phyloP scores from a whole-genome alignment of 2,113 vertebrate species.

The Pangasianodon gigas region DNA sequence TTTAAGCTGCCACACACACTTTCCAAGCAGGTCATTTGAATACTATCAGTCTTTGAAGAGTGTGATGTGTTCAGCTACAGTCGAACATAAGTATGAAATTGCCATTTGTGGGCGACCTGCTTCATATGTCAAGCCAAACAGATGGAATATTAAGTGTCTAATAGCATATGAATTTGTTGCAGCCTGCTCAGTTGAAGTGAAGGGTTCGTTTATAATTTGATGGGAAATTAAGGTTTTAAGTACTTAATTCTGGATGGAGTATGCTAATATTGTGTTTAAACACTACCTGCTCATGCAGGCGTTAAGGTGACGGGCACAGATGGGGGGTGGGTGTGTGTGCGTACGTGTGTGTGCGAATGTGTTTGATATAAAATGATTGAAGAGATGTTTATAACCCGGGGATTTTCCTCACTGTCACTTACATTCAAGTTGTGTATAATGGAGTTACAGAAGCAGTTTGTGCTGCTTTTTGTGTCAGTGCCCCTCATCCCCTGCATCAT shows the following conservation, averaged over 20 bases:
- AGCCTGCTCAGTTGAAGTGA: background rate
- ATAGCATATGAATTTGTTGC: slow-evolving; percentile 15
- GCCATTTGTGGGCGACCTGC: slow-evolving; percentile 23
- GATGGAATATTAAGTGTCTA: slow-evolving; percentile 35
- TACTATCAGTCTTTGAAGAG: slow-evolving; percentile 18
- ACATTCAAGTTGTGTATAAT: slow-evolving; percentile 68
- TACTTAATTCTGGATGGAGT: slow-evolving; percentile 29
- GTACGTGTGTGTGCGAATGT: background rate
- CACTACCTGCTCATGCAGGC: slow-evolving; percentile 24
- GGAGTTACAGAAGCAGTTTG: slow-evolving; percentile 70
- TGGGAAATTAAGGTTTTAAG: slow-evolving; percentile 43
- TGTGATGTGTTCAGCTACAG: slow-evolving; percentile 11
- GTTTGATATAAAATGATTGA: slow-evolving; percentile 58
- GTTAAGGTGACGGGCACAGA: slow-evolving; percentile 7
- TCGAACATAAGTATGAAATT: slow-evolving; percentile 17
- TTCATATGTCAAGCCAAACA: slow-evolving; percentile 7
- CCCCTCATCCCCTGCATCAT: slow-evolving; percentile 55
- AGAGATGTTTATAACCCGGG: slow-evolving; percentile 66
- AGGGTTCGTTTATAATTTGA: slow-evolving; percentile 10
- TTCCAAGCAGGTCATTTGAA: slow-evolving; percentile 13
- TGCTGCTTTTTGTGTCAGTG: slow-evolving; percentile 47
- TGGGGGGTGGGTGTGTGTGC: slow-evolving; percentile 34
- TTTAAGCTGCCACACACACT: background rate
- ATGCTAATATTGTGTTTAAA: slow-evolving; percentile 38
- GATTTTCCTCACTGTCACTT: slow-evolving; percentile 66